Percentiles rank a stretch among this genome's conserved stretches.
phyloP scores from a whole-genome alignment of 2,113 vertebrate genomes.

The Xiphorhynchus elegans region DNA sequence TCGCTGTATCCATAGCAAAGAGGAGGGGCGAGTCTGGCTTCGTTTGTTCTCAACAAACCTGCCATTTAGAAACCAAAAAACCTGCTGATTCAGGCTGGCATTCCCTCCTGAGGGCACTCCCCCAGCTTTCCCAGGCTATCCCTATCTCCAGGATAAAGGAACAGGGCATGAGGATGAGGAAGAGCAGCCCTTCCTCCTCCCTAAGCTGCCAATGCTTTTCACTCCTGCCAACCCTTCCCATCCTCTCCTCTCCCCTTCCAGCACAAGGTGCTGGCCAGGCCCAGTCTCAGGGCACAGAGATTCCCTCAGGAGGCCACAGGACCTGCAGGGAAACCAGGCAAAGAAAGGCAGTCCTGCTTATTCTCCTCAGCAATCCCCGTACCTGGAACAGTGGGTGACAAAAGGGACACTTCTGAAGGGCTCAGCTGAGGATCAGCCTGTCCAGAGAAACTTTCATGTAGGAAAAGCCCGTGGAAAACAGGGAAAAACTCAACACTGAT shows the following conservation, averaged over 20 bases:
- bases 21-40: background rate
- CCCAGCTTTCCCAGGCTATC: background rate
- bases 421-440: background rate
- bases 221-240: background rate
- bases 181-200: background rate
- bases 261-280: background rate
- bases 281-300: background rate
- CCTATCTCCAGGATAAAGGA: background rate
- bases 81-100: background rate
- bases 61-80: background rate
- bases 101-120: background rate
- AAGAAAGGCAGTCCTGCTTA: background rate
- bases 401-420: background rate
- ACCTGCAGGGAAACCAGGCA: background rate
- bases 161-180: background rate
- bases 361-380: background rate
- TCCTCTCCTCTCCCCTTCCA: background rate
- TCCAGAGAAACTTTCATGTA: background rate
- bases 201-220: background rate
- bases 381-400: background rate
- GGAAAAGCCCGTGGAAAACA: background rate
- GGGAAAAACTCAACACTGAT: background rate
- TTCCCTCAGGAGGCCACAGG: background rate
- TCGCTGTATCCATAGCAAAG: rapidly evolving
- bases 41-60: background rate